Conservation (phyloP, 2,888 invertebrate genomes). For the Cartodere bifasciata region DNA sequence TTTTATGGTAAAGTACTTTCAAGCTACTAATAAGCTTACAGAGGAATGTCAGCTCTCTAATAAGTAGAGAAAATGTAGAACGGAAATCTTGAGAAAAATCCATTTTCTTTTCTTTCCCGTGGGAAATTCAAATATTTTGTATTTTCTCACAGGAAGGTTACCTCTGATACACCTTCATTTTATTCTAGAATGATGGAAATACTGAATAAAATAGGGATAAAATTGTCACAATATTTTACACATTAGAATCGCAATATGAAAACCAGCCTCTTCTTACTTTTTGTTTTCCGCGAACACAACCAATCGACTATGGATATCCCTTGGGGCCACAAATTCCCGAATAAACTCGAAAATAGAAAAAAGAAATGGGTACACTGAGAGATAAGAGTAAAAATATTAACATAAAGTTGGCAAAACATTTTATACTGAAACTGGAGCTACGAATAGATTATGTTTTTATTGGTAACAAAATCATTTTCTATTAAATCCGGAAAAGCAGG, state of each 20-base stretch:
- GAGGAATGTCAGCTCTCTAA: too few relatives aligned
- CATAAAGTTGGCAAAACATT: too few relatives aligned
- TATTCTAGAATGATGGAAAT: constrained; percentile 28
- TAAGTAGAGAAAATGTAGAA: constrained; percentile 19
- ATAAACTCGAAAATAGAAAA: too few relatives aligned
- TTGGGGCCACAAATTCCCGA: too few relatives aligned
- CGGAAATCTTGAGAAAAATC: constrained; percentile 25
- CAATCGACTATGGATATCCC: constrained; percentile 25
- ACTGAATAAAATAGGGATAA: constrained; percentile 26
- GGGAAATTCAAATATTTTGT: constrained; percentile 34
- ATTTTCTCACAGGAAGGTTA: constrained; percentile 27
- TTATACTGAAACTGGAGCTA: too few relatives aligned
- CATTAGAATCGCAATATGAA: constrained; percentile 30
- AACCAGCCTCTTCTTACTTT: constrained; percentile 26
- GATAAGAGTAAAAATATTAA: too few relatives aligned
- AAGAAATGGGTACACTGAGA: too few relatives aligned
- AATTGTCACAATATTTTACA: constrained; percentile 31
- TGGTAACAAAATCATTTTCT: too few relatives aligned
- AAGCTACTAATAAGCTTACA: too few relatives aligned
- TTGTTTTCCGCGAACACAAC: constrained; percentile 20
- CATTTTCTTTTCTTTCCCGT: constrained; percentile 27
- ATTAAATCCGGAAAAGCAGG: too few relatives aligned
- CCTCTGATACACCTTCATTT: constrained; percentile 28
- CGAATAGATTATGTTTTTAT: too few relatives aligned
- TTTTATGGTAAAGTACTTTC: too few relatives aligned